Percentiles rank a stretch among this genome's conserved stretches.
Conservation (phyloP, 2,797 vertebrate genomes). For the Anas bahamensis region DNA sequence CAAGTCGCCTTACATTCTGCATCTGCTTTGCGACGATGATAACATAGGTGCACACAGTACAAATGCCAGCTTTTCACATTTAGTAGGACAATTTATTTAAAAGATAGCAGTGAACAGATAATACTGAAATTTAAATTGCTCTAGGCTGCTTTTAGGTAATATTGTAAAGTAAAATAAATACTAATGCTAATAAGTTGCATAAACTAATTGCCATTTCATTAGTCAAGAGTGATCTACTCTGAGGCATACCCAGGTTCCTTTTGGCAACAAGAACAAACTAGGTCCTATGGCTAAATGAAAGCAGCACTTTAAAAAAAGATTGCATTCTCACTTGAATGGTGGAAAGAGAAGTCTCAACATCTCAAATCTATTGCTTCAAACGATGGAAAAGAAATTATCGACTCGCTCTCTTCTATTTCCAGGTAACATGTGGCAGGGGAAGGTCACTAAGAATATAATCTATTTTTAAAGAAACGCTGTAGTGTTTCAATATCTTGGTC, state of each 20-base stretch:
- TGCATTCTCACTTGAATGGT: conserved; percentile 5
- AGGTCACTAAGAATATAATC: neutral
- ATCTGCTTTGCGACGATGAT: conserved; percentile 80
- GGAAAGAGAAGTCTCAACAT: neutral
- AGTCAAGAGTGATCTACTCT: conserved; percentile 64
- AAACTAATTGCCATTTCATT: conserved; percentile 64
- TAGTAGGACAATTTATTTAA: conserved; percentile 73
- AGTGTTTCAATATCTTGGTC: neutral
- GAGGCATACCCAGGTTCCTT: conserved; percentile 69
- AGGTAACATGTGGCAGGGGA: neutral
- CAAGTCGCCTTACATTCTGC: conserved; percentile 75
- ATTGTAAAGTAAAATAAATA: conserved; percentile 60
- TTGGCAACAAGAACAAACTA: conserved; percentile 73
- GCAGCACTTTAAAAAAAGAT: conserved; percentile 64
- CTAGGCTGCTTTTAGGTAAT: conserved; percentile 35
- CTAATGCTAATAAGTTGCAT: conserved; percentile 61
- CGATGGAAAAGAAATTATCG: neutral
- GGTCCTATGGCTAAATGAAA: conserved; percentile 54
- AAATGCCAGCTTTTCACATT: conserved; percentile 75
- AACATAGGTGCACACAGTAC: conserved; percentile 79
- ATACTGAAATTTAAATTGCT: conserved; percentile 61
- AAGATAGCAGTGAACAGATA: conserved; percentile 71
- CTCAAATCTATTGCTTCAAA: conserved; percentile 29
- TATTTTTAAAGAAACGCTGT: conserved; percentile 5
- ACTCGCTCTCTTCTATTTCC: neutral